phyloP scores from a whole-genome alignment of 2,888 invertebrate species.

The Lymantria monacha region DNA sequence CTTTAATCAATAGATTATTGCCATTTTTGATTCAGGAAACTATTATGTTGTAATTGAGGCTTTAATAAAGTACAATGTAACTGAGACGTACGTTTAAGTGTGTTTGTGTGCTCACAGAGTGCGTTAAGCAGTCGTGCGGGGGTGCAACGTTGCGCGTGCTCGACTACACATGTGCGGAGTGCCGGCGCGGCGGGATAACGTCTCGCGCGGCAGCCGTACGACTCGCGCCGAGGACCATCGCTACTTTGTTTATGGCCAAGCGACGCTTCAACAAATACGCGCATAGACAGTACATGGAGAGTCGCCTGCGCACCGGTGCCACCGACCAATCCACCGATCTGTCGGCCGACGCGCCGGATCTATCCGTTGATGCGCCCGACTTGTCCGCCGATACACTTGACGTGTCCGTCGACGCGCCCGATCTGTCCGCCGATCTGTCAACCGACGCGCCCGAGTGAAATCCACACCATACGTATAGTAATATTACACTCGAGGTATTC shows the following conservation, averaged over 20 bases:
- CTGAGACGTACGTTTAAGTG: no score
- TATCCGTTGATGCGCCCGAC: slow-evolving; percentile 9
- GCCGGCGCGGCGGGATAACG: slow-evolving; percentile 77
- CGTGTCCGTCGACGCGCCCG: not conserved
- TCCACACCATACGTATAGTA: not conserved
- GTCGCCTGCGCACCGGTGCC: slow-evolving; percentile 28
- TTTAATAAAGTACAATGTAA: no score
- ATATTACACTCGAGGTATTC: not conserved
- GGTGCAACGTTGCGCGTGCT: slow-evolving; percentile 59
- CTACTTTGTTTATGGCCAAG: slow-evolving; percentile 80
- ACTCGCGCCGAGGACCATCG: slow-evolving; percentile 75
- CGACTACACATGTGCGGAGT: slow-evolving; percentile 78
- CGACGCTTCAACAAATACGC: slow-evolving; percentile 80
- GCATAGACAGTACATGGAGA: slow-evolving; percentile 72
- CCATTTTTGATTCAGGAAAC: no score
- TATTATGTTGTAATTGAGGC: no score
- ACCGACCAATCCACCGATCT: slow-evolving; percentile 15
- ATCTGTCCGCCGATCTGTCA: not conserved
- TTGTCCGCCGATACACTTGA: slow-evolving; percentile 5
- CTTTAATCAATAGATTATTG: no score
- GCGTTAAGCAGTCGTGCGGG: slow-evolving; percentile 70
- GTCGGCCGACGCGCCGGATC: slow-evolving; percentile 13
- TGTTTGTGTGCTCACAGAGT: slow-evolving; percentile 51
- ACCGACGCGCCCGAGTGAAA: slow-evolving; percentile 4
- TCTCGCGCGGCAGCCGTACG: slow-evolving; percentile 76